These are phyloP conservation scores for Dasysyrphus tricinctus DNA, from an alignment of 2,888 invertebrate genomes.

Conservation along the genomic window DNA sequence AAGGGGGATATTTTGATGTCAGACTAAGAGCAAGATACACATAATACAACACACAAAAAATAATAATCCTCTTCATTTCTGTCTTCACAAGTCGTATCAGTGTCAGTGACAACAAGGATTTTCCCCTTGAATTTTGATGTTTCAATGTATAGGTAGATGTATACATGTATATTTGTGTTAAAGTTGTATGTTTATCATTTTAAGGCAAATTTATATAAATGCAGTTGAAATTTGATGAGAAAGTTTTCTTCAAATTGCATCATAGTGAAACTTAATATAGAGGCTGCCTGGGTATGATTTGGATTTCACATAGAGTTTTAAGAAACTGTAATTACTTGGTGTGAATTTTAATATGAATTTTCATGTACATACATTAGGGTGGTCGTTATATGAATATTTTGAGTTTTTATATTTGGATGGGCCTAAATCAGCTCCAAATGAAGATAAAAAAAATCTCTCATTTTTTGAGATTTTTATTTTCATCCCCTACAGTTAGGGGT, in stretches of 20 bases:
- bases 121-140: slow-evolving; percentile 27
- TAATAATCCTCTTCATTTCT: slow-evolving; percentile 10
- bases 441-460: no score
- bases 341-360: neutral
- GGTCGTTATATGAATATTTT: no score
- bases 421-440: no score
- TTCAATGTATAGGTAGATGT: neutral
- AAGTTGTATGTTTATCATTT: slow-evolving; percentile 8
- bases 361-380: no score
- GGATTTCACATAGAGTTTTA: neutral
- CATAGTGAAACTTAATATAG: neutral
- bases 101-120: slow-evolving; percentile 36
- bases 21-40: slow-evolving; percentile 8
- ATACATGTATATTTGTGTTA: neutral
- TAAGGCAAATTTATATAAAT: neutral
- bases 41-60: neutral
- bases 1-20: slow-evolving; percentile 22
- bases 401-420: no score
- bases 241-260: slow-evolving; percentile 23
- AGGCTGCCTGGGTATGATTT: neutral
- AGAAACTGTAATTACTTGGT: neutral
- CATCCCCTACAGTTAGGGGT: no score
- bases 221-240: slow-evolving; percentile 17
- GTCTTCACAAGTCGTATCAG: slow-evolving; percentile 38
- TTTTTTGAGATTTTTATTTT: no score